A percentile compares a stretch with the other conserved stretches of the same genome.
Evolutionary conservation across 2,888 invertebrate genomes (phyloP).

Genomic region (Xestia xanthographa): DNA sequence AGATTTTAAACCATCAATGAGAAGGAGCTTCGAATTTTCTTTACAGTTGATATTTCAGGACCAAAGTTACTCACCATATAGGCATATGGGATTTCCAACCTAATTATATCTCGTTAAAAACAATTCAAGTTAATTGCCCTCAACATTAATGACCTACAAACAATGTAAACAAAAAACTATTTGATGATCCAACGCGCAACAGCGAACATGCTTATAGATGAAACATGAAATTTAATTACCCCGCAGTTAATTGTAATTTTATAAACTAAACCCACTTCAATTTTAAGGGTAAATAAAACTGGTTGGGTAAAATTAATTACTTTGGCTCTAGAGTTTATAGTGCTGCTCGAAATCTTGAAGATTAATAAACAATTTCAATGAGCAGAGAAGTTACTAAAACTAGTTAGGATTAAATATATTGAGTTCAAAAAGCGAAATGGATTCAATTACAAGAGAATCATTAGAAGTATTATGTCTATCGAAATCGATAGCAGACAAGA

Average conservation of each 20-base stretch:
- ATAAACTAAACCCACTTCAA: conserved; percentile 32
- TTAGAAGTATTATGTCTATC: not conserved
- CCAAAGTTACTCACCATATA: not conserved
- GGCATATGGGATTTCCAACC: conserved; percentile 29
- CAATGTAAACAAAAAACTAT: conserved; percentile 55
- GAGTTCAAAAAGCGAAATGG: not conserved
- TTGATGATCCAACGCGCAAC: conserved; percentile 29
- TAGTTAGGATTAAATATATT: not conserved
- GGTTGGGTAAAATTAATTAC: conserved; percentile 16
- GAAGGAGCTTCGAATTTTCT: not conserved
- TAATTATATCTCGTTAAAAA: conserved; percentile 52
- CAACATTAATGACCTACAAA: conserved; percentile 57
- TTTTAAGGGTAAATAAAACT: conserved; percentile 20
- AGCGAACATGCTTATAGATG: conserved; percentile 16
- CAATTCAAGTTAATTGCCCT: conserved; percentile 56
- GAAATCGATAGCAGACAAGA: not conserved
- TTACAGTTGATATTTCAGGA: not conserved
- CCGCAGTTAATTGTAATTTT: conserved; percentile 29
- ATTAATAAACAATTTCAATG: conserved; percentile 24
- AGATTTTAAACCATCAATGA: not conserved
- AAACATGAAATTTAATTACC: conserved; percentile 27
- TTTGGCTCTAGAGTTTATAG: conserved; percentile 20
- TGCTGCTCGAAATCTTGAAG: conserved; percentile 4
- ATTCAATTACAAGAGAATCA: conserved; percentile 1
- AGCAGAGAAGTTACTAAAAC: conserved; percentile 1